Percentiles rank a stretch among this genome's conserved stretches.
Evolutionary conservation across 2,113 vertebrate species (phyloP).

Genomic region (Paedocypris sp.): DNA sequence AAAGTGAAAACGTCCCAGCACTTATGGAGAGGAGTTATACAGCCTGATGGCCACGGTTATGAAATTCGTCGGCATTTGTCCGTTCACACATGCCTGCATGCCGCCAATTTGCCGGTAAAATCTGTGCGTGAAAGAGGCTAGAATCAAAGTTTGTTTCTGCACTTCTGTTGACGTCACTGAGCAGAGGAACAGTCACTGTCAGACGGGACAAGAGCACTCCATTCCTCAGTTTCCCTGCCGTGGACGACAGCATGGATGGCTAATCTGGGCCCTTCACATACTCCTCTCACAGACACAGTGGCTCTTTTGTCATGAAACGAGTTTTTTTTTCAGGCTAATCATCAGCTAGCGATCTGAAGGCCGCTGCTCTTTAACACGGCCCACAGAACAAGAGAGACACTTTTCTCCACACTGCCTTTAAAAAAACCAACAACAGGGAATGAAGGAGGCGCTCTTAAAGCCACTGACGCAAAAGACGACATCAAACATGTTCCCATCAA

Average conservation of each 20-base stretch:
- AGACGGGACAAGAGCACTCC: too few species aligned
- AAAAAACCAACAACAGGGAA: slow-evolving; percentile 4
- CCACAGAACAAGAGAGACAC: slow-evolving; percentile 25
- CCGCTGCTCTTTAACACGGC: slow-evolving; percentile 1
- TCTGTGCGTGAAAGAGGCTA: too few species aligned
- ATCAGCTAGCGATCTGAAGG: slow-evolving; percentile 10
- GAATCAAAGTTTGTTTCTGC: too few species aligned
- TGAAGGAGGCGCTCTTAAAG: neutral
- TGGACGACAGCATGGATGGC: slow-evolving; percentile 31
- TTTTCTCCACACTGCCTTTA: slow-evolving; percentile 5
- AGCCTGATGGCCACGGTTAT: too few species aligned
- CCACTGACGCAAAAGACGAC: neutral
- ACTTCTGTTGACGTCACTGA: too few species aligned
- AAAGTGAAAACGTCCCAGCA: too few species aligned
- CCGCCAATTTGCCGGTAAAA: too few species aligned
- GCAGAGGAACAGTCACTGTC: too few species aligned
- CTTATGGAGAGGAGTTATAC: too few species aligned
- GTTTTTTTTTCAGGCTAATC: slow-evolving; percentile 23
- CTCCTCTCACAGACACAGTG: slow-evolving; percentile 23
- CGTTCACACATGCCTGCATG: too few species aligned
- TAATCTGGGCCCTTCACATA: slow-evolving; percentile 25
- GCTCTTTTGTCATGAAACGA: slow-evolving; percentile 39
- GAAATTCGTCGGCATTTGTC: too few species aligned
- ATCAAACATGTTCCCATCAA: neutral
- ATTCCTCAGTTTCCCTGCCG: neutral